Evolutionary conservation across 2,113 vertebrate genomes (phyloP).

Genomic region (Labrus mixtus): DNA sequence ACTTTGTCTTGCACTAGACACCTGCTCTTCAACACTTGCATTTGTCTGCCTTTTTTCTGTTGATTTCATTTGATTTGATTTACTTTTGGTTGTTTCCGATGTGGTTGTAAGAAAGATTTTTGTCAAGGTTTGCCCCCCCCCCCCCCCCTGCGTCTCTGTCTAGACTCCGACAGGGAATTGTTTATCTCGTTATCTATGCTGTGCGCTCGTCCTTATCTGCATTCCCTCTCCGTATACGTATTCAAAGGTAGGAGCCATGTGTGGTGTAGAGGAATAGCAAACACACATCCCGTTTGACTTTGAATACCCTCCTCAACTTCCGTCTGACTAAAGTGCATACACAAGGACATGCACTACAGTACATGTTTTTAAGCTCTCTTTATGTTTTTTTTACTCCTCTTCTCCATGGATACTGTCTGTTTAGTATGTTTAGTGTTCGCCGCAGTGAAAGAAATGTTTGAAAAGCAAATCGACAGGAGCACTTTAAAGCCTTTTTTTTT

Average conservation of each 20-base stretch:
- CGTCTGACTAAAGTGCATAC: conserved; percentile 67
- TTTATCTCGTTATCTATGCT: conserved; percentile 61
- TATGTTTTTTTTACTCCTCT: conserved; percentile 25
- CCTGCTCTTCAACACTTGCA: conserved; percentile 68
- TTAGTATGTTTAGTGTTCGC: conserved; percentile 37
- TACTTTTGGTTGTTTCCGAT: conserved; percentile 27
- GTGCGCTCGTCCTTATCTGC: conserved; percentile 67
- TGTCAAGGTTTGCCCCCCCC: conserved; percentile 3
- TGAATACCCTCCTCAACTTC: conserved; percentile 73
- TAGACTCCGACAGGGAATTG: conserved; percentile 40
- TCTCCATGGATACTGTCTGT: conserved; percentile 50
- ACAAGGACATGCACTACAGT: conserved; percentile 55
- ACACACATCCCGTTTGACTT: conserved; percentile 77
- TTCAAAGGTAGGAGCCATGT: conserved; percentile 75
- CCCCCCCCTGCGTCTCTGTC: conserved; percentile 26
- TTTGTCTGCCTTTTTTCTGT: conserved; percentile 59
- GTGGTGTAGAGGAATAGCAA: conserved; percentile 62
- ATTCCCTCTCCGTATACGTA: conserved; percentile 75
- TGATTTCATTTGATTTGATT: conserved; percentile 42
- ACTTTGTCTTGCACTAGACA: conserved; percentile 67
- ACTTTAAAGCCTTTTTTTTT: conserved; percentile 3
- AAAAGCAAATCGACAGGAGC: background rate
- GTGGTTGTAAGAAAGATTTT: conserved; percentile 37
- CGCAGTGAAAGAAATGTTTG: conserved; percentile 20
- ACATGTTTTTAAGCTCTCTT: conserved; percentile 47